Percentiles rank a stretch among this genome's conserved stretches.
phyloP scores from a whole-genome alignment of 2,797 vertebrate genomes.

The Pangasius macronema region DNA sequence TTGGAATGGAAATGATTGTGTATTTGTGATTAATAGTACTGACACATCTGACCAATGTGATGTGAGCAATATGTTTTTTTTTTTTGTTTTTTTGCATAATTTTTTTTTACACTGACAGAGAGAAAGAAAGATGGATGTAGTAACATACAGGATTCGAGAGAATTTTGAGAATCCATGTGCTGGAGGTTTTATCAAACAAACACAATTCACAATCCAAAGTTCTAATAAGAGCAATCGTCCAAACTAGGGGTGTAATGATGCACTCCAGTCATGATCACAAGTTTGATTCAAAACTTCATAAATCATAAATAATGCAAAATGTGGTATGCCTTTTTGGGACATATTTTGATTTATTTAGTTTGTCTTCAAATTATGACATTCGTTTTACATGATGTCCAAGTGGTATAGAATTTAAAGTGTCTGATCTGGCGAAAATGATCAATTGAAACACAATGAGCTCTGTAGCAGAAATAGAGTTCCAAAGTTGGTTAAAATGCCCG shows the following conservation, averaged over 20 bases:
- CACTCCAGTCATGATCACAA: neutral
- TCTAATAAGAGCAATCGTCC: neutral
- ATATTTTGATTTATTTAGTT: too few relatives aligned
- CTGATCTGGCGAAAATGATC: neutral
- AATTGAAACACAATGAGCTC: neutral
- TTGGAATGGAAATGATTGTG: neutral
- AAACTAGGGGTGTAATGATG: neutral
- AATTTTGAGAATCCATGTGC: neutral
- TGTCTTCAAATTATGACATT: too few relatives aligned
- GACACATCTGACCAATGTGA: neutral
- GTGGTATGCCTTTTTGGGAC: neutral
- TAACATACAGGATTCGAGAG: neutral
- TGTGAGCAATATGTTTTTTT: too few relatives aligned
- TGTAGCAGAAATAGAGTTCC: neutral
- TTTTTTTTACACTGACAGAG: too few relatives aligned
- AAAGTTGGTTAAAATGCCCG: neutral
- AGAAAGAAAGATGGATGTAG: neutral
- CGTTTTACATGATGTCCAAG: too few relatives aligned
- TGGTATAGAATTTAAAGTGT: too few relatives aligned
- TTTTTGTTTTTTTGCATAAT: too few relatives aligned
- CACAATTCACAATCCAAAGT: neutral
- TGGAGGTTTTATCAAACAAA: neutral
- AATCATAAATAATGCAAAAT: neutral
- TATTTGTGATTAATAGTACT: neutral
- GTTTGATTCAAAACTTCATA: neutral